Evolutionary conservation across 64 coral and sea anemone species (phyloP), one percentile per base, ranked within the genome.

Genomic region (Stichodactyla mertensii): DNA sequence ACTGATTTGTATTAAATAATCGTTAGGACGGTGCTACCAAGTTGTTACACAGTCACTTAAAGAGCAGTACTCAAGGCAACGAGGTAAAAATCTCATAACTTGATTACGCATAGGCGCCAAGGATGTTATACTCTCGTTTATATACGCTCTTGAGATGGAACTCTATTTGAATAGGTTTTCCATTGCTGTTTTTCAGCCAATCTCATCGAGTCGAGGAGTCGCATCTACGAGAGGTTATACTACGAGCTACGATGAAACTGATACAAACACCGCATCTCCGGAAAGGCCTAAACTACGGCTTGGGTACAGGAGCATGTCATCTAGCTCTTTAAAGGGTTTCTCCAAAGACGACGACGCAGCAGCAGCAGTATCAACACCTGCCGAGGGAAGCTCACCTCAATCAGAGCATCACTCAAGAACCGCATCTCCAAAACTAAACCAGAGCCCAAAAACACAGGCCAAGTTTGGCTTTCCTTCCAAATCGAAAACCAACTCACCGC

Each of bases 21-120:
- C 61, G 59, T 69, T 85, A 99, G 97, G 97, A 99, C 57, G 97
- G 97, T 23, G 97, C 97, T 51, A 95, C 97, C 10, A 99, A 99
- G 83, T 71, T 99, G 18, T 87, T 99, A 77, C 97, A 94, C 55
- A 99, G 91, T 77, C 97, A 99, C 36, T 66, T 99, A 19, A 99
- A 99, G 70, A 99, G 93, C 82, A 89, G 84, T n/a, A 99, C 79
- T 81, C 93, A 90, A 45, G 90, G 90, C 9, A 53, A 71, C 6
- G 93, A 99, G 89, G 93, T 99, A 87, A 74, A 74, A 3, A 27
- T 10, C 69, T 0, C n/a, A 2, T 2, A 1, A 26, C 1, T 74
- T 11, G 9, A 15, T 58, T 58, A 9, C 9, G 8, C 56, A 11
- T 58, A 58, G 56, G 9, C 9, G 8, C 14, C 0, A 10, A 74